Base-by-base conservation (phyloP, 2,888 invertebrate species). In the Calliphora vomitoria region DNA sequence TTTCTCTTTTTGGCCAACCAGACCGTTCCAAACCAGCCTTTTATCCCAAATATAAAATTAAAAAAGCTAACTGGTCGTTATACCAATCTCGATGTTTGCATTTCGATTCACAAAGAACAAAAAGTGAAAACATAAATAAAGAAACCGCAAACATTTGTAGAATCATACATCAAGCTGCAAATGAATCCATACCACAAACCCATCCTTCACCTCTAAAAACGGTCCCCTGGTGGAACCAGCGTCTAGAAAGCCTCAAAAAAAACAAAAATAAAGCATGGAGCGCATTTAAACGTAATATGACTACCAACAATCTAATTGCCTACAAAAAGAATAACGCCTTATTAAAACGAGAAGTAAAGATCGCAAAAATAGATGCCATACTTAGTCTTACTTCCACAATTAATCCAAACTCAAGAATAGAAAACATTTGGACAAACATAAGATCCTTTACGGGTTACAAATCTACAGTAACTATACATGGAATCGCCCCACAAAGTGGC, bases 321-420 rank as follows among this genome's bases (percentile, higher is more conserved):
- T 78, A 64, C 8, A 64, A 66, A 78, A 64, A n/a, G 47, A 50
- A 66, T 8, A 78, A 53, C 41, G 50, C 78, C 18, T 13, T 8
- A 4, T 31, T 64, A n/a, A 78, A 66, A 44, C 8, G 58, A 3
- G 62, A 71, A 62, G 71, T 69, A 1, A 80, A 80, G 62, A 68
- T 50, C 10, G 15, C 66, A 6, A 78, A 66, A 78, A 25, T 1
- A 1, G 25, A 8, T 79, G 5, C 11, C 38, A 47, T 20, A 47
- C n/a, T n/a, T n/a, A n/a, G n/a, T 6, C 66, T 85, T 13, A 85
- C 81, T 1, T 81, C 81, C 4, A 25, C 41, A 44, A 81, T 85
- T 3, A 62, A 69, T 13, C 69, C 62, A 15, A 20, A n/a, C 8
- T 50, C 69, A 0, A 15, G 41, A 11, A 44, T 35, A 3, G 53